A percentile compares a stretch with the other conserved stretches of the same genome.
Evolutionary conservation across 1,140 invertebrate genomes (phyloP).

Genomic region (Chelonus insularis): DNA sequence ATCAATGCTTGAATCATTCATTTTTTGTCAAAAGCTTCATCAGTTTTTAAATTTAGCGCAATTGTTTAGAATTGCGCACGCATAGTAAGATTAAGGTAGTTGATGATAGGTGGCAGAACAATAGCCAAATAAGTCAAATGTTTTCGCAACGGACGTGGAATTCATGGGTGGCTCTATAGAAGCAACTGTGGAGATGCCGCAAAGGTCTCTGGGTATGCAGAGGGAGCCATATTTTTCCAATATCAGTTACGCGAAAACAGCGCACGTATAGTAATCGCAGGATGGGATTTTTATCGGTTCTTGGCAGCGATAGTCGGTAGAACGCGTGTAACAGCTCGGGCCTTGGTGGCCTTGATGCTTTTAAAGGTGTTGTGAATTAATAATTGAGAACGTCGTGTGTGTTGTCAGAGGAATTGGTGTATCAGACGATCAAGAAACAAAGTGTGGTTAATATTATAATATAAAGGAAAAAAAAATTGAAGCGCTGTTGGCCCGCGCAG

Average conservation of each 20-base stretch:
- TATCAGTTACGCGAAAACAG: slow-evolving; percentile 55
- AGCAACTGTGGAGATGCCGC: slow-evolving; percentile 17
- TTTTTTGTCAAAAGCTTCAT: no score
- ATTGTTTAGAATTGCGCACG: background rate
- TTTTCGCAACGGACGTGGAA: background rate
- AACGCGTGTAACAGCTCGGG: slow-evolving; percentile 33
- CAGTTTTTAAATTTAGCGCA: no score
- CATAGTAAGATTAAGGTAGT: no score
- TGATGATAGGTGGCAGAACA: no score
- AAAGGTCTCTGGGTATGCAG: slow-evolving; percentile 50
- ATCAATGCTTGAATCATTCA: no score
- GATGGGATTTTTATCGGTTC: slow-evolving; percentile 29
- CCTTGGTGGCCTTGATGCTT: slow-evolving; percentile 15
- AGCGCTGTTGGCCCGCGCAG: slow-evolving; percentile 40
- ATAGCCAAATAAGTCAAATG: background rate
- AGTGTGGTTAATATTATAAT: background rate
- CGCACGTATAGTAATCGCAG: slow-evolving; percentile 36
- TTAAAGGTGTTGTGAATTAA: background rate
- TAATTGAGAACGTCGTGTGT: background rate
- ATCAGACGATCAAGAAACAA: background rate
- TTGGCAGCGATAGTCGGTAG: slow-evolving; percentile 25
- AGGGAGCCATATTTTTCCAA: slow-evolving; percentile 56
- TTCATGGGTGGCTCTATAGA: no score
- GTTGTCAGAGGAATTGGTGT: background rate
- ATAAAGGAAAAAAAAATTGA: slow-evolving; percentile 28